A percentile compares a stretch with the other conserved stretches of the same genome.
These are phyloP conservation scores for Blera fallax DNA, from an alignment of 2,888 invertebrate genomes.

Conservation along the genomic window DNA sequence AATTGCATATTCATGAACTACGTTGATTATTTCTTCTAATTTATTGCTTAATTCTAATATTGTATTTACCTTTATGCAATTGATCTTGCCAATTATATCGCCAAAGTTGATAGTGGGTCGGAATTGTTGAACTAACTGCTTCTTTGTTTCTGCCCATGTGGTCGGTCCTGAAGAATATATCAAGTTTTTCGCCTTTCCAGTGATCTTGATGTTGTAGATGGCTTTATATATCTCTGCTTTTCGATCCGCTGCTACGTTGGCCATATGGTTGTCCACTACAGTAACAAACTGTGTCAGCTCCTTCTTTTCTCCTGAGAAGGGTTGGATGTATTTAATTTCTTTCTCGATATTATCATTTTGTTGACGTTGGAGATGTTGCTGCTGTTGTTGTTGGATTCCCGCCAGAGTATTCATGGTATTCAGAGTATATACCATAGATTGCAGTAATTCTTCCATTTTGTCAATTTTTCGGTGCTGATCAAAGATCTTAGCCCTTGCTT, in stretches of 20 bases:
- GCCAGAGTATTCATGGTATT: not conserved
- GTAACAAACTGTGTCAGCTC: not conserved
- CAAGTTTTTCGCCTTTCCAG: not conserved
- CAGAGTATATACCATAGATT: too few relatives aligned
- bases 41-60: not conserved
- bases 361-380: not conserved
- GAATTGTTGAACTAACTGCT: not conserved
- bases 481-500: too few relatives aligned
- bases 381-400: not conserved
- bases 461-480: too few relatives aligned
- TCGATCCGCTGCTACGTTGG: not conserved
- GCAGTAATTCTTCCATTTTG: too few relatives aligned
- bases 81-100: not conserved
- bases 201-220: not conserved
- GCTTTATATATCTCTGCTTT: not conserved
- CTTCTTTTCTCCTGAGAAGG: not conserved
- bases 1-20: too few relatives aligned
- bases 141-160: not conserved
- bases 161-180: not conserved
- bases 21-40: not conserved
- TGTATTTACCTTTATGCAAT: not conserved
- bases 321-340: not conserved
- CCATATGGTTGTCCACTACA: not conserved
- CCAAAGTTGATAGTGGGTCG: not conserved
- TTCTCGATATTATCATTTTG: not conserved